phyloP scores from a whole-genome alignment of 2,113 vertebrate species.

The Rhea americana region DNA sequence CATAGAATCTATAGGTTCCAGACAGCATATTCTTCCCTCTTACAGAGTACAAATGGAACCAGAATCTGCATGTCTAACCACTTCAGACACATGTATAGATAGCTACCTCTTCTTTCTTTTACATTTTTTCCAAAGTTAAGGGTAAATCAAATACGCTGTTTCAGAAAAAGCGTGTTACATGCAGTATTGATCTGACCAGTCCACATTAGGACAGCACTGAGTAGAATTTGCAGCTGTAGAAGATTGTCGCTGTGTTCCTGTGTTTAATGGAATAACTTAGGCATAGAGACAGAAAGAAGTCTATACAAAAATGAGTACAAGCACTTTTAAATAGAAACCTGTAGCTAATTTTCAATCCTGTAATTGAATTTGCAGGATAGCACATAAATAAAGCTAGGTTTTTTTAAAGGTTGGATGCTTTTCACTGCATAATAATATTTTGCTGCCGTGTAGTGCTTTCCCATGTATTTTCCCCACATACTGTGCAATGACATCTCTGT shows the following conservation, averaged over 20 bases:
- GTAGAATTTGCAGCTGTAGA: slow-evolving; percentile 34
- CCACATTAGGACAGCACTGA: neutral
- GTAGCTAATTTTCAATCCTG: slow-evolving; percentile 62
- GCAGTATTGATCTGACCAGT: slow-evolving; percentile 27
- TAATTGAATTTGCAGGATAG: slow-evolving; percentile 56
- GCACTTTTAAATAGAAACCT: slow-evolving; percentile 56
- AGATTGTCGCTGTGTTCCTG: neutral
- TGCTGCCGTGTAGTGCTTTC: neutral
- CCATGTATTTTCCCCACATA: neutral
- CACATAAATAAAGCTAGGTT: slow-evolving; percentile 47
- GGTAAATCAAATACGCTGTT: slow-evolving; percentile 23
- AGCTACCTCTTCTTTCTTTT: neutral
- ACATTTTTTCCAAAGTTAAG: neutral
- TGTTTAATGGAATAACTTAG: slow-evolving; percentile 59
- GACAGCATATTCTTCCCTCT: neutral
- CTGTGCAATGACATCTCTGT: neutral
- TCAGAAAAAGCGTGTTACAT: neutral
- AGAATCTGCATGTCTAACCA: neutral
- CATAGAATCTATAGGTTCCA: neutral
- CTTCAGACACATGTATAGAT: neutral
- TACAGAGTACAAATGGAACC: accelerated
- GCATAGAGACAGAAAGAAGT: slow-evolving; percentile 34
- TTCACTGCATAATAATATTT: slow-evolving; percentile 1
- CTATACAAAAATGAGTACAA: slow-evolving; percentile 54
- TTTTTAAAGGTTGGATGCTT: slow-evolving; percentile 16